phyloP scores from a whole-genome alignment of 2,113 vertebrate species.

The Empidonax alnorum region DNA sequence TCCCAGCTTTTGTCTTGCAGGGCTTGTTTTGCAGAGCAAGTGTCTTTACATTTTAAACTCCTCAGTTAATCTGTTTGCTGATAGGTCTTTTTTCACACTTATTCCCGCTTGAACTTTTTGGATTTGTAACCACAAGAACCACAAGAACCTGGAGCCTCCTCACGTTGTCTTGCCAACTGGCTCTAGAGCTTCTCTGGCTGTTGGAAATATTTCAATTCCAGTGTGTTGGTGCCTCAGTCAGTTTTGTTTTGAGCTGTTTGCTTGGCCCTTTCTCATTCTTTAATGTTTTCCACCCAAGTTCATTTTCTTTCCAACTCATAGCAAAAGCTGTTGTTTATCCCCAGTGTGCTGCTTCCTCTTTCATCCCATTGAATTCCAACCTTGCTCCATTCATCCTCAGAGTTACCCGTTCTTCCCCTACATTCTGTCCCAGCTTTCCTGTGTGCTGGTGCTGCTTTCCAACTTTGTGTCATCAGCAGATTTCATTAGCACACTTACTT shows the following conservation, averaged over 20 bases:
- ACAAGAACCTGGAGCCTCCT: neutral
- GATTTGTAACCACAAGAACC: neutral
- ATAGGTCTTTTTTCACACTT: neutral
- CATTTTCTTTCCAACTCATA: neutral
- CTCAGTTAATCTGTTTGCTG: neutral
- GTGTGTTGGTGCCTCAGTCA: neutral
- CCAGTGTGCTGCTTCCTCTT: neutral
- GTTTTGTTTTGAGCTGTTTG: neutral
- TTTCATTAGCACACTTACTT: conserved; percentile 26
- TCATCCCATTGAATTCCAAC: neutral
- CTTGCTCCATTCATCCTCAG: neutral
- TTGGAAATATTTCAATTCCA: neutral
- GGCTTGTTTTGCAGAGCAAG: neutral
- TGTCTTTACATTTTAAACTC: neutral
- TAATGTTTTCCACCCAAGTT: neutral
- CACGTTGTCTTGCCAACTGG: rapidly evolving
- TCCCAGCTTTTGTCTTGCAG: neutral
- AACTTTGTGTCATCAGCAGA: conserved; percentile 35
- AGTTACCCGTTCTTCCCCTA: neutral
- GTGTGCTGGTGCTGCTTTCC: neutral
- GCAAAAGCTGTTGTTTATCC: neutral
- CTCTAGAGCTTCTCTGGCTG: neutral
- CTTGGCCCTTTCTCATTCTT: neutral
- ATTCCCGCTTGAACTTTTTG: neutral
- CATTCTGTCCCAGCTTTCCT: neutral